Percentiles rank a stretch among this genome's conserved stretches.
These are phyloP conservation scores for Patiria pectinifera DNA, from an alignment of 53 echinoderm and acorn worm genomes.

Conservation along the genomic window DNA sequence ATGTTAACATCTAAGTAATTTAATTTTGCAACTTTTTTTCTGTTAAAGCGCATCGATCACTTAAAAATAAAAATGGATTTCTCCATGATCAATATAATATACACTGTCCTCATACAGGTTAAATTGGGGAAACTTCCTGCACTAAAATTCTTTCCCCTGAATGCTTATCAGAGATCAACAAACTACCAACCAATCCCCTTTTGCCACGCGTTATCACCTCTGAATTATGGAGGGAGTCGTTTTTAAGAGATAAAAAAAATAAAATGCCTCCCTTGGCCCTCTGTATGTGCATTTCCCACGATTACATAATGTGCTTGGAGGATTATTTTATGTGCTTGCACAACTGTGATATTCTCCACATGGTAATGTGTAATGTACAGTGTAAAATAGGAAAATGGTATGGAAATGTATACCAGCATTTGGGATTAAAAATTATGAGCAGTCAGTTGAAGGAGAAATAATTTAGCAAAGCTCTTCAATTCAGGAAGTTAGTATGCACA, in stretches of 20 bases:
- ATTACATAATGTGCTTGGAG: background rate
- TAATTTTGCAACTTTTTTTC: no score
- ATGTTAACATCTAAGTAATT: no score
- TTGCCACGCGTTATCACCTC: background rate
- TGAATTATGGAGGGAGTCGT: background rate
- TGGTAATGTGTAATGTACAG: no score
- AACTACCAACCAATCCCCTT: background rate
- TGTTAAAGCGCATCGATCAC: no score
- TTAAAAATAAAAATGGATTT: background rate
- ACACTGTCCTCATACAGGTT: background rate
- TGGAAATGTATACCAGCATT: background rate
- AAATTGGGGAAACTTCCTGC: background rate
- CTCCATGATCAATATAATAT: background rate
- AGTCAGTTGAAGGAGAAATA: background rate
- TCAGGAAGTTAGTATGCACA: no score
- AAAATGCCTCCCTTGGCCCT: background rate
- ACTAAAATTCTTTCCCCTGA: background rate
- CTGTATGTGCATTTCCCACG: background rate
- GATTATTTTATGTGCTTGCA: background rate
- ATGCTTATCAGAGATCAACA: background rate
- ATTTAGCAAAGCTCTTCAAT: background rate
- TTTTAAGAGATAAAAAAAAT: background rate
- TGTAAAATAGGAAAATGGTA: background rate
- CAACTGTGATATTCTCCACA: background rate
- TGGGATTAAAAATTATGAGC: background rate